phyloP scores from a whole-genome alignment of 2,888 invertebrate species.

The Dynastes maya region DNA sequence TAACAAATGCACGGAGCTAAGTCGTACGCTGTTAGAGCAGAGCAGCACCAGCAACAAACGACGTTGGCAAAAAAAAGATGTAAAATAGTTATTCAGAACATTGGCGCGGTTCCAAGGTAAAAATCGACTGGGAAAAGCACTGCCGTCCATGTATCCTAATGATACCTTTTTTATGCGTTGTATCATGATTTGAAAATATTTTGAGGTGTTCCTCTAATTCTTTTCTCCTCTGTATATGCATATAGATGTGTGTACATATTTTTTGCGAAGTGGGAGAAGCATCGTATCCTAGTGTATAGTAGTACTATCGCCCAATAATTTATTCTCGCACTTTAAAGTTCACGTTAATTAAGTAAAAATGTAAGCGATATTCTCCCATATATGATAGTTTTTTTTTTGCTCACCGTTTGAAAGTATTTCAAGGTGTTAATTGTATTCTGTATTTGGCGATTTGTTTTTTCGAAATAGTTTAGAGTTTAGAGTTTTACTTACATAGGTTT shows the following conservation, averaged over 20 bases:
- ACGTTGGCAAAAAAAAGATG: background rate
- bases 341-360: slow-evolving; percentile 21
- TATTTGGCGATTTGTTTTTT: slow-evolving; percentile 2
- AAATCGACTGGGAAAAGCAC: background rate
- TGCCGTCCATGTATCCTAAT: background rate
- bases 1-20: slow-evolving; percentile 3
- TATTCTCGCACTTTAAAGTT: slow-evolving; percentile 6
- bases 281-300: background rate
- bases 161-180: background rate
- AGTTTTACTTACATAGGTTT: background rate
- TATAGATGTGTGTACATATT: background rate
- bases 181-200: background rate
- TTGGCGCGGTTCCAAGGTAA: slow-evolving; percentile 23
- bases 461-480: no score
- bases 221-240: background rate
- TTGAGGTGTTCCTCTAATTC: background rate
- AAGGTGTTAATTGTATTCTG: slow-evolving; percentile 10
- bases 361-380: slow-evolving; percentile 11
- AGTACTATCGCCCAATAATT: background rate
- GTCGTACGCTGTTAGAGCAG: no score
- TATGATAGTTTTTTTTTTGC: background rate
- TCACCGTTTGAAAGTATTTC: background rate
- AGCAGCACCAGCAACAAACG: no score
- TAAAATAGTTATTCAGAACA: slow-evolving; percentile 16
- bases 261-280: no score